phyloP scores from a whole-genome alignment of 2,113 vertebrate genomes.

The Petrocephalus zakoni region DNA sequence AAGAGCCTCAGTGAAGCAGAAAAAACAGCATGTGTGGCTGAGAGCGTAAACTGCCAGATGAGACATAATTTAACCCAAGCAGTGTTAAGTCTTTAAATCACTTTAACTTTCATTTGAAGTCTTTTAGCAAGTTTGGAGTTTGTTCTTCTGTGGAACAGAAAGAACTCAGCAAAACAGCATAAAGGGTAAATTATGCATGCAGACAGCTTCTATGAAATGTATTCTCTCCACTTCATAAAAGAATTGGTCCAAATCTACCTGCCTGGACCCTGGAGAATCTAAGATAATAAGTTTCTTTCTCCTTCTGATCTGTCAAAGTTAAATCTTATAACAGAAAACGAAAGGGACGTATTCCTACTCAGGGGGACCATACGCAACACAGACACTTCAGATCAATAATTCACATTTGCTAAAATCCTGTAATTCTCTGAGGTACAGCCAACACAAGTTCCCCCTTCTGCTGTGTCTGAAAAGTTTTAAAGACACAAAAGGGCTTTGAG shows the following conservation, averaged over 20 bases:
- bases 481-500: conserved; percentile 30
- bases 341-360: conserved; percentile 26
- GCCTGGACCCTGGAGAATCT: neutral
- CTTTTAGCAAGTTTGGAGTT: conserved; percentile 44
- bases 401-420: conserved; percentile 58
- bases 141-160: conserved; percentile 46
- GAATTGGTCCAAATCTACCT: neutral
- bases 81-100: neutral
- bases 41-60: neutral
- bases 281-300: neutral
- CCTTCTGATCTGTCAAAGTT: neutral
- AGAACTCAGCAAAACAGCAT: conserved; percentile 47
- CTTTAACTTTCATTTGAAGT: conserved; percentile 60
- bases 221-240: conserved; percentile 33
- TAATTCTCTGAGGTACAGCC: conserved; percentile 54
- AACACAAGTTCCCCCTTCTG: conserved; percentile 47
- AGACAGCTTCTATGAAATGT: conserved; percentile 32
- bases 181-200: conserved; percentile 54
- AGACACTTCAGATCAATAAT: conserved; percentile 63
- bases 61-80: neutral
- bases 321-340: neutral
- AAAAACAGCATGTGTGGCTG: conserved; percentile 21
- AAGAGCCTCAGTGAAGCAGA: conserved; percentile 16
- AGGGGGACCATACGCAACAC: conserved; percentile 40
- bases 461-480: conserved; percentile 51